Conservation (phyloP, 2,797 vertebrate genomes). For the Enteromius viviparus region DNA sequence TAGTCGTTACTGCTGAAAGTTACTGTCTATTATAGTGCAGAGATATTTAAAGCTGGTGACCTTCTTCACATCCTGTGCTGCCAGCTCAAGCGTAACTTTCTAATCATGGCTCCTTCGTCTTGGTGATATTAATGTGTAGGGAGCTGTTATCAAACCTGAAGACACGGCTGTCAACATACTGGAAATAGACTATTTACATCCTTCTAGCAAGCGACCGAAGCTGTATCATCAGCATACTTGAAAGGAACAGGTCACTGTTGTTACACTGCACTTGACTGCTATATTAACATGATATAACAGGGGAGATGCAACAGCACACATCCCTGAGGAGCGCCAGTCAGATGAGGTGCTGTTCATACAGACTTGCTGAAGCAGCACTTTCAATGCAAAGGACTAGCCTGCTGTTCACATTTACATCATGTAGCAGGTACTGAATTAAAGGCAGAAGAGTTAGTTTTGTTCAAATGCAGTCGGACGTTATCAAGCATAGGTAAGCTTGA, state of each 20-base stretch:
- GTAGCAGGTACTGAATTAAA: not conserved
- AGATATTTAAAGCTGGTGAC: not conserved
- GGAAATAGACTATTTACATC: constrained; percentile 31
- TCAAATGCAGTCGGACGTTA: not conserved
- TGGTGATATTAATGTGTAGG: constrained; percentile 14
- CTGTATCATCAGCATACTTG: constrained; percentile 33
- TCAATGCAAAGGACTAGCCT: constrained; percentile 8
- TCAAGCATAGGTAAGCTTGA: constrained; percentile 1
- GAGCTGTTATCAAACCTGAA: constrained; percentile 23
- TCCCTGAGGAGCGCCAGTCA: constrained; percentile 7
- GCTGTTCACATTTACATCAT: constrained; percentile 24
- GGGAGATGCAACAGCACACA: constrained; percentile 6
- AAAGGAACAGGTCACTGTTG: constrained; percentile 31
- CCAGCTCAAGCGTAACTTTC: constrained; percentile 4
- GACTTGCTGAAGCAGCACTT: constrained; percentile 31
- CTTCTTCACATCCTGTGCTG: constrained; percentile 27
- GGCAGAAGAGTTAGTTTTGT: not conserved
- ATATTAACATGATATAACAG: constrained; percentile 30
- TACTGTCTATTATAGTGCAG: not conserved
- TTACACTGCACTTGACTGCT: constrained; percentile 3
- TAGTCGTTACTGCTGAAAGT: not conserved
- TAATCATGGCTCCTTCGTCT: constrained; percentile 19
- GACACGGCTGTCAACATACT: constrained; percentile 8
- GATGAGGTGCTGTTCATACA: constrained; percentile 13
- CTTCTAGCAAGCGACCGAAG: not conserved